These are phyloP conservation scores for Paramacrobiotus metropolitanus DNA, from an alignment of 1,140 invertebrate species.

Conservation along the genomic window DNA sequence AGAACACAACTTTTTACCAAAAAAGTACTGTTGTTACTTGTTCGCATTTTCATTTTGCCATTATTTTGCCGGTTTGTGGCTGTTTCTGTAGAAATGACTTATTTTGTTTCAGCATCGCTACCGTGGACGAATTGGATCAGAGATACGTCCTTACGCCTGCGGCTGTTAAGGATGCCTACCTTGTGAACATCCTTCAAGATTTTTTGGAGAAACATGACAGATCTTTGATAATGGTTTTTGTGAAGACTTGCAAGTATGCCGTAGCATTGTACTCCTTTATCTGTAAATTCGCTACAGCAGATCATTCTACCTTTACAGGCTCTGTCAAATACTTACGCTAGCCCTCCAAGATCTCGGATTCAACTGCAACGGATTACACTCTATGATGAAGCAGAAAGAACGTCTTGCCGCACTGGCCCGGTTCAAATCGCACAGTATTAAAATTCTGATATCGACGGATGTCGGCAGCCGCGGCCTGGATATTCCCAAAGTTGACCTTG, in stretches of 20 bases:
- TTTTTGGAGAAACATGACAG: conserved; percentile 43
- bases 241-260: conserved; percentile 69
- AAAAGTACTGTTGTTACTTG: no score
- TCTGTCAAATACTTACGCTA: conserved; percentile 45
- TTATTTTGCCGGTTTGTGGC: no score
- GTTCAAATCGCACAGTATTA: conserved; percentile 62
- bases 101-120: conserved; percentile 25
- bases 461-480: conserved; percentile 92
- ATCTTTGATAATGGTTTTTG: conserved; percentile 72
- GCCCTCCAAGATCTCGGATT: conserved; percentile 1
- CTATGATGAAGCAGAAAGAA: conserved; percentile 41
- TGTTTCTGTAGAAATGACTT: conserved; percentile 3
- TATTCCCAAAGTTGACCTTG: conserved; percentile 91
- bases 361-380: conserved; percentile 6
- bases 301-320: conserved; percentile 28
- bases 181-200: conserved; percentile 60
- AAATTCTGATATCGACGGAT: conserved; percentile 85
- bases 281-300: no score
- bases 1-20: no score
- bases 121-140: conserved; percentile 66
- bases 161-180: conserved; percentile 72
- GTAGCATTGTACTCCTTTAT: no score
- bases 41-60: no score
- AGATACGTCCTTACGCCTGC: conserved; percentile 64
- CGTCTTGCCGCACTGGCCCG: conserved; percentile 69